A percentile compares a stretch with the other conserved stretches of the same genome.
These are phyloP conservation scores for Mayetiola destructor DNA, from an alignment of 2,888 invertebrate species.

Conservation along the genomic window DNA sequence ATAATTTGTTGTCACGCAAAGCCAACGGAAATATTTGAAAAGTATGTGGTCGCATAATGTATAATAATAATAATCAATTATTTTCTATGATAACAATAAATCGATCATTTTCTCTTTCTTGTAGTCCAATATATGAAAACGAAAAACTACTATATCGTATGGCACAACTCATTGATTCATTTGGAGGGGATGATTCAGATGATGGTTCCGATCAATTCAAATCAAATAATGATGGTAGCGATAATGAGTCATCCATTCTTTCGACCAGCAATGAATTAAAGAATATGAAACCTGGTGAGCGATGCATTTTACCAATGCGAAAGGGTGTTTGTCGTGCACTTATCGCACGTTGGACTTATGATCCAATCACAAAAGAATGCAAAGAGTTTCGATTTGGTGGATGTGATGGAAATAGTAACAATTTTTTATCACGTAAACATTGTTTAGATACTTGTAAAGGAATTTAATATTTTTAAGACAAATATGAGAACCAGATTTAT, in stretches of 20 bases:
- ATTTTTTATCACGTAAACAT: slow-evolving; percentile 37
- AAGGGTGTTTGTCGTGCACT: slow-evolving; percentile 35
- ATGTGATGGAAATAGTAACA: slow-evolving; percentile 42
- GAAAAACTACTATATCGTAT: slow-evolving; percentile 13
- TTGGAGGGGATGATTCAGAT: slow-evolving; percentile 27
- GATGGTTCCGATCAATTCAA: slow-evolving; percentile 10
- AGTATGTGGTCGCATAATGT: too few species aligned
- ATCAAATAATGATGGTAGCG: neutral
- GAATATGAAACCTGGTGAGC: slow-evolving; percentile 14
- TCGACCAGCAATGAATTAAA: slow-evolving; percentile 3
- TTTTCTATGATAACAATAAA: too few species aligned
- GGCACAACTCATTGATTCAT: slow-evolving; percentile 30
- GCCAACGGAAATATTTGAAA: too few species aligned
- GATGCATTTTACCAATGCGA: slow-evolving; percentile 21
- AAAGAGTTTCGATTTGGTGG: slow-evolving; percentile 41
- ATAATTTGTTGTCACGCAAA: too few species aligned
- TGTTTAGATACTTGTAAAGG: slow-evolving; percentile 39
- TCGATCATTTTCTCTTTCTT: too few species aligned
- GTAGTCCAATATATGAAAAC: too few species aligned
- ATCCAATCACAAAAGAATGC: slow-evolving; percentile 36
- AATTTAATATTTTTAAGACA: neutral
- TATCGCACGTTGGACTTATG: slow-evolving; percentile 37
- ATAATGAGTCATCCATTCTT: neutral
- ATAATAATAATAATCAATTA: too few species aligned
- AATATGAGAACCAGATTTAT: too few species aligned